These are phyloP conservation scores for Perodicticus potto DNA, from an alignment of 2,797 vertebrate species.

Conservation along the genomic window DNA sequence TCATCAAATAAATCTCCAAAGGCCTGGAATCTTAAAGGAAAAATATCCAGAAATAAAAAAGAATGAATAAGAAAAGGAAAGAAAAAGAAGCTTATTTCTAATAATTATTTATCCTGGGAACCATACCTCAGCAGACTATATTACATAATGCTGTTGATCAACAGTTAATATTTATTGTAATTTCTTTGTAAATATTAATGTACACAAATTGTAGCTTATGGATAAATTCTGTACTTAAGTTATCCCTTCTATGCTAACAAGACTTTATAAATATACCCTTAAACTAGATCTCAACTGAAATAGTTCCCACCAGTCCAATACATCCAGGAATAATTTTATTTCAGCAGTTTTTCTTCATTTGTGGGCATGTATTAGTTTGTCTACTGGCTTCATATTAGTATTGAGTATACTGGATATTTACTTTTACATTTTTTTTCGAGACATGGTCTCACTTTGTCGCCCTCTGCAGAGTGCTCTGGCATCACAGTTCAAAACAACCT, in stretches of 20 bases:
- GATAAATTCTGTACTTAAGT: background rate
- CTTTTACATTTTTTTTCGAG: no score
- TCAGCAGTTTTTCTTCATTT: background rate
- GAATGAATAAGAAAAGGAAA: background rate
- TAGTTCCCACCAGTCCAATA: background rate
- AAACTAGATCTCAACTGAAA: background rate
- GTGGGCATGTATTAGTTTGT: no score
- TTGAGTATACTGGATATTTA: no score
- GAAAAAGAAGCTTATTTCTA: slow-evolving; percentile 1
- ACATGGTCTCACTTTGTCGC: no score
- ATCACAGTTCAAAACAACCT: no score
- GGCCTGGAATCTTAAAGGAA: slow-evolving; percentile 94
- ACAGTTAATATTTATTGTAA: background rate
- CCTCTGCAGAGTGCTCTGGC: no score
- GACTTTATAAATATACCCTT: background rate
- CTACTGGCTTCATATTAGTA: no score
- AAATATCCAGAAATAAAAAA: slow-evolving; percentile 25
- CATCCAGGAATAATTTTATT: background rate
- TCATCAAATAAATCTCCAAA: slow-evolving; percentile 99
- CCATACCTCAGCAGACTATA: background rate
- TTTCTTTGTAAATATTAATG: background rate
- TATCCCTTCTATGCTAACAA: background rate
- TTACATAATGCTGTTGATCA: background rate
- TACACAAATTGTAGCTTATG: background rate
- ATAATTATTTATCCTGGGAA: background rate